These are phyloP conservation scores for Rhinophrynus dorsalis DNA, from an alignment of 2,797 vertebrate species.

Conservation along the genomic window DNA sequence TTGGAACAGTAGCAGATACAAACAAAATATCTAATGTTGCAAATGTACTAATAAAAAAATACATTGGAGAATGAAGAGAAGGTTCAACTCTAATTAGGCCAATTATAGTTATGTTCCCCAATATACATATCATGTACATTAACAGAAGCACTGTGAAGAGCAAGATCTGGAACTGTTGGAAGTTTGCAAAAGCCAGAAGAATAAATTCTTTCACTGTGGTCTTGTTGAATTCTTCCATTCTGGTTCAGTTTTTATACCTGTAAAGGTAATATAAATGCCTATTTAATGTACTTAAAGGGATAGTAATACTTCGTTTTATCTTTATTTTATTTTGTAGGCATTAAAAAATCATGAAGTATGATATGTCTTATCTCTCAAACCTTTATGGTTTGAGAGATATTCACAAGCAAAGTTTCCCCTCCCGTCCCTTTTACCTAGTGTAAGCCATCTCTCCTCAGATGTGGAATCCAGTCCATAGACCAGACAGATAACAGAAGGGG, in stretches of 20 bases:
- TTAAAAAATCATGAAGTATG: too few relatives aligned
- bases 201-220: not conserved
- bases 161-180: not conserved
- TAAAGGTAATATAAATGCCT: too few relatives aligned
- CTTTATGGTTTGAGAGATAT: too few relatives aligned
- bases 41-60: not conserved
- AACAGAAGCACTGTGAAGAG: not conserved
- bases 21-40: not conserved
- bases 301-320: too few relatives aligned
- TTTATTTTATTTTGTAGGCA: too few relatives aligned
- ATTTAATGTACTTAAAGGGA: too few relatives aligned
- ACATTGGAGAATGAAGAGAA: not conserved
- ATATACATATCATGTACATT: not conserved
- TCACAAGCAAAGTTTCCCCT: too few relatives aligned
- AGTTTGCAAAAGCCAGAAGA: not conserved
- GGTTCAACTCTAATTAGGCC: not conserved
- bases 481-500: too few relatives aligned
- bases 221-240: not conserved
- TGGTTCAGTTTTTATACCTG: not conserved
- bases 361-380: too few relatives aligned
- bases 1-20: not conserved
- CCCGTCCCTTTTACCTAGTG: too few relatives aligned
- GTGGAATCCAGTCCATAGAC: too few relatives aligned
- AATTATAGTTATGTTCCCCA: not conserved
- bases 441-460: too few relatives aligned